Conservation (phyloP, 1,140 invertebrate species). For the Araneus ventricosus region DNA sequence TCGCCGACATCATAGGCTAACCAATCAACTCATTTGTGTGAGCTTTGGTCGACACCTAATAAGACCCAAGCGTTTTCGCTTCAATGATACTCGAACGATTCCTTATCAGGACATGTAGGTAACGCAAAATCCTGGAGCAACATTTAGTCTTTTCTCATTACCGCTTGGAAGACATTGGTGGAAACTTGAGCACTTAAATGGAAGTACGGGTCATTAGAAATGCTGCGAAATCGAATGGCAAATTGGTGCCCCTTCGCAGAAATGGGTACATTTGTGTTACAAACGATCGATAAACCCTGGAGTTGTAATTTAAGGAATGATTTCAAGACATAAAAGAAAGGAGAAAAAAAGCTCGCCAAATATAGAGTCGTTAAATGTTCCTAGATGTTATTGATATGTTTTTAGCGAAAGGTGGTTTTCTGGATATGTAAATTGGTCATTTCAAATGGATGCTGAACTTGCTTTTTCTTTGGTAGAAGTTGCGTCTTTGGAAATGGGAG, state of each 20-base stretch:
- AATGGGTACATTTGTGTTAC: not conserved
- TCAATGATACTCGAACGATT: not conserved
- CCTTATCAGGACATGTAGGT: not conserved
- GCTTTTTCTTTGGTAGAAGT: no score
- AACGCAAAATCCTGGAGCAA: not conserved
- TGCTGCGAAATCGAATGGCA: not conserved
- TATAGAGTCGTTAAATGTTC: not conserved
- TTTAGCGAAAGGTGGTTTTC: not conserved
- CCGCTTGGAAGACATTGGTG: not conserved
- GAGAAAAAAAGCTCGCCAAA: not conserved
- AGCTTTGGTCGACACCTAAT: not conserved
- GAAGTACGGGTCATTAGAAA: not conserved
- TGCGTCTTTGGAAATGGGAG: no score
- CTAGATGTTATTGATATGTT: not conserved
- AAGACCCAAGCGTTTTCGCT: not conserved
- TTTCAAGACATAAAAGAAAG: not conserved
- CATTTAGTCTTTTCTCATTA: constrained; percentile 42
- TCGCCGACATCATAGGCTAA: not conserved
- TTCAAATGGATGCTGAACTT: no score
- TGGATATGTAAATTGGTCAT: not conserved
- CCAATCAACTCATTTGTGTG: not conserved
- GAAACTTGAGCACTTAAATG: not conserved
- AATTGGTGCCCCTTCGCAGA: not conserved
- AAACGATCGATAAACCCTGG: not conserved
- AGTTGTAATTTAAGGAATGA: not conserved